Base-by-base conservation (phyloP, 2,797 vertebrate genomes). In the Tauraco hartlaubi region DNA sequence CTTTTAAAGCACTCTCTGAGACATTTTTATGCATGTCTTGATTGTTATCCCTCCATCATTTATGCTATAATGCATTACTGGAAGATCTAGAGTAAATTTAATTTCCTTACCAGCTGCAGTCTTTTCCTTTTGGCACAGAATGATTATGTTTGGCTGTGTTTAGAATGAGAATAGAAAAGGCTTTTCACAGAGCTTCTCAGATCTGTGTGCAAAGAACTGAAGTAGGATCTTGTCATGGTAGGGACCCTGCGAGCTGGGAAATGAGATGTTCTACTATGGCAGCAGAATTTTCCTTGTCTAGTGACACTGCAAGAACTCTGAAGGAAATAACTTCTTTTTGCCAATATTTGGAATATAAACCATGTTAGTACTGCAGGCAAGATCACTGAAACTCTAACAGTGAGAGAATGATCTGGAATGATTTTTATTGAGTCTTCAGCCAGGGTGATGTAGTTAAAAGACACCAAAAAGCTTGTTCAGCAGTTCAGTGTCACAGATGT, bases 81-180 rank as follows among this genome's bases (percentile, higher is more conserved):
- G 92, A 88, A 96, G 85, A 90, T 94, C 79, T 91, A 90, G 87
- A 90, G 71, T 94, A 93, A 93, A 97, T 96, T 94, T 96, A 96
- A 97, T 97, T 97, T 97, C 96, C 95, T 91, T 94, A 95, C 88
- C 93, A 95, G 85, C 94, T 96, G 91, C 89, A 91, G 89, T 72
- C 79, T 91, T 92, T 94, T 96, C 91, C 88, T 96, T 94, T 90
- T 96, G 92, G 92, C 83, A 94, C 81, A 67, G 85, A 92, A 61
- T 78, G 81, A 94, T 96, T 92, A 64, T 49, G 85, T 88, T 92
- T 94, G 88, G 18, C 73, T 96, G 93, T 93, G 85, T 93, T 96
- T 84, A 74, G 96, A 96, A 96, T 97, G 61, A 96, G 92, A 97
- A 96, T 64, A 94, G 84, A 86, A 91, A 62, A 75, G 75, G 71